Base-by-base conservation (phyloP, 1,140 invertebrate species). In the Listronotus bonariensis region DNA sequence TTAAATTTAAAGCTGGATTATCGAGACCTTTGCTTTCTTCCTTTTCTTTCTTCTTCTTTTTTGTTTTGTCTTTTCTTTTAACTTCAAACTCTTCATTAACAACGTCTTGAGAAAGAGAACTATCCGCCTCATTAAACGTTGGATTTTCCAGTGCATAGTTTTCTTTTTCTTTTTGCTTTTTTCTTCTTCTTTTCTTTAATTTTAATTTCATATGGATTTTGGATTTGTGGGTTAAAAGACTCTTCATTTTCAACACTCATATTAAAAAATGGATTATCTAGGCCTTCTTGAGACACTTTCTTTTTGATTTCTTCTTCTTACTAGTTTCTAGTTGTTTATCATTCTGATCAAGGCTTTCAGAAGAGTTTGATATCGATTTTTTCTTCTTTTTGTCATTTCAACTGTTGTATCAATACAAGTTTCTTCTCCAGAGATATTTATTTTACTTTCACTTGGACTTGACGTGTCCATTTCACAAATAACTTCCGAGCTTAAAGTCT, bases 21-120 rank as follows among this genome's bases (percentile, higher is more conserved):
- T 68, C 60, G 1, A 72, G 12, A 17, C 66, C 70, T 32, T 40
- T 49, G 7, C 68, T 82, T 73, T 70, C 85, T 68, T 69, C 61
- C 53, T 70, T 69, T 20, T 62, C 65, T 45, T 67, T 69, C 43
- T 60, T 67, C 17, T 68, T 62, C 43, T 69, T 66, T 41, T 69
- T 67, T 41, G 46, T 34, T 58, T 68, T 67, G 11, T 71, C 52
- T 20, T 62, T 65, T 41, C 52, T 17, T 59, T 68, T 61, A n/a
- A 65, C 53, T 62, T 68, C 67, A 61, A 43, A 67, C 40, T 54
- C 36, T 52, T 62, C 34, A 32, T 53, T 53, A 26, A 15, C 43
- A 31, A 46, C n/a, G 6, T 65, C 49, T n/a, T 58, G 14, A n/a
- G 17, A 11, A 43, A 34, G 34, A 32, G 18, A 34, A 32, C 15